phyloP scores from a whole-genome alignment of 2,888 invertebrate genomes.

The Philonicus albiceps region DNA sequence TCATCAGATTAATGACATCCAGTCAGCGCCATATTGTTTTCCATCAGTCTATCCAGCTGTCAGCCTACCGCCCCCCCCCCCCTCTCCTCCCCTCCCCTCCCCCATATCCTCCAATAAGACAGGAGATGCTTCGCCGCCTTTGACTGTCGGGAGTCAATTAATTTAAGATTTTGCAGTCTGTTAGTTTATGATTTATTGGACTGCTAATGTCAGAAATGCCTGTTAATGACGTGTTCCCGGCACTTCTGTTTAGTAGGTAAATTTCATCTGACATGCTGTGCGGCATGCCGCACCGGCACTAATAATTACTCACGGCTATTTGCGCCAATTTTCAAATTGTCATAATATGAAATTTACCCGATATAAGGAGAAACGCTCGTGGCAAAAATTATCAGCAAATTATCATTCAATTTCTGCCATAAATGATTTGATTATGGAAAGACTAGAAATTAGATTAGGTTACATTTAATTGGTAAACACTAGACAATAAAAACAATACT shows the following conservation, averaged over 20 bases:
- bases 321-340: background rate
- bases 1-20: conserved; percentile 41
- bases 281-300: background rate
- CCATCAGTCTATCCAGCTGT: background rate
- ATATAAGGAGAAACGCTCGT: background rate
- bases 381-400: background rate
- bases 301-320: background rate
- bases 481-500: background rate
- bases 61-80: too few relatives aligned
- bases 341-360: background rate
- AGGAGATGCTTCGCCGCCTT: background rate
- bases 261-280: background rate
- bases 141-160: conserved; percentile 36
- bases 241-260: conserved; percentile 39
- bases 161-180: conserved; percentile 40
- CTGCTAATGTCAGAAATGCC: conserved; percentile 38
- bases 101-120: too few relatives aligned
- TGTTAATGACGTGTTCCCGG: conserved; percentile 27
- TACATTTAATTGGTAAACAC: background rate
- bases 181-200: conserved; percentile 42
- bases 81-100: too few relatives aligned
- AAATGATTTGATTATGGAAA: background rate
- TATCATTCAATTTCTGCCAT: background rate
- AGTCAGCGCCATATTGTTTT: conserved; percentile 40
- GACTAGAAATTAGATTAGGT: background rate